Evolutionary conservation across 23 tunicate species (phyloP), one percentile per base, ranked within the genome.

Genomic region (Halocynthia aurantium): DNA sequence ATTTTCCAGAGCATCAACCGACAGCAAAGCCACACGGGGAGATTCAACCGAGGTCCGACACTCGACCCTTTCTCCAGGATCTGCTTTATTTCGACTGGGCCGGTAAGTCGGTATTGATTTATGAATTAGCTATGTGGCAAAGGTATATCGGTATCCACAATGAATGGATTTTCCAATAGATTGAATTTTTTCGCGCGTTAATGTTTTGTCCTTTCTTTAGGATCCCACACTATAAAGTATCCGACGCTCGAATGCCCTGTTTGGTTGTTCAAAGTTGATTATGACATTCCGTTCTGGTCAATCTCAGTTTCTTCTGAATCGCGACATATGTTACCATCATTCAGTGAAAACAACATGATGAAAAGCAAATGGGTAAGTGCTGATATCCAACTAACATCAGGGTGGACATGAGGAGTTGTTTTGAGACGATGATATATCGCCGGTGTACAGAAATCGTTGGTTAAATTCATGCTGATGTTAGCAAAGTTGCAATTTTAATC

Each of bases 341-440:
- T 89, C 73, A 81, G 55, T 73, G 52, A 75, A 12, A 80, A 69
- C 62, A 77, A 79, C 75, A 84, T 84, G 55, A 10, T 15, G 15
- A 89, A 83, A 56, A 89, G 96, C 56, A 72, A 51, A 20, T 89
- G 96, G 96, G 96, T 89, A 69, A 60, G 18, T 62, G 44, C n/a
- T n/a, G n/a, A n/a, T n/a, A n/a, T n/a, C n/a, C n/a, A n/a, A n/a
- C n/a, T n/a, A n/a, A n/a, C n/a, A n/a, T n/a, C n/a, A n/a, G n/a
- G n/a, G n/a, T n/a, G n/a, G n/a, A n/a, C n/a, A n/a, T n/a, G n/a
- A n/a, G n/a, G n/a, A n/a, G n/a, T n/a, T n/a, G n/a, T n/a, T n/a
- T n/a, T n/a, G n/a, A n/a, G n/a, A n/a, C n/a, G n/a, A n/a, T n/a
- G n/a, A n/a, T n/a, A n/a, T n/a, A n/a, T n/a, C n/a, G n/a, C n/a